Conservation (phyloP, 2,113 vertebrate species). For the Pomatostomus ruficeps region DNA sequence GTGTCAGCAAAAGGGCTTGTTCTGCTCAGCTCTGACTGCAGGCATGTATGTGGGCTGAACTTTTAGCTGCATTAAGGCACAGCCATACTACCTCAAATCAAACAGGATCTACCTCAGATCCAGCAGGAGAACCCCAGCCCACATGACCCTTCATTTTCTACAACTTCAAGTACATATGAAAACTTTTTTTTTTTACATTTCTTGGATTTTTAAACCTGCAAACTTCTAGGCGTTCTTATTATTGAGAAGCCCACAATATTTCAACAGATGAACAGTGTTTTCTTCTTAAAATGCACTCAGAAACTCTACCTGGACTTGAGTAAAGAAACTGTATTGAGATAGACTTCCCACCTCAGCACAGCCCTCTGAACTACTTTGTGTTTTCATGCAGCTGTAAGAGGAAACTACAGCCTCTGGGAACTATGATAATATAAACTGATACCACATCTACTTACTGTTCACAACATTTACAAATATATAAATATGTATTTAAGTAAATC, state of each 20-base stretch:
- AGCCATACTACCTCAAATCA: not conserved
- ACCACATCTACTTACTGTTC: not conserved
- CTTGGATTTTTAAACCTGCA: not conserved
- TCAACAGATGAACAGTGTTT: not conserved
- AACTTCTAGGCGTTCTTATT: not conserved
- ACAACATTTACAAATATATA: not conserved
- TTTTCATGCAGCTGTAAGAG: not conserved
- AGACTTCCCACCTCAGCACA: not conserved
- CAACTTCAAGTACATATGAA: not conserved
- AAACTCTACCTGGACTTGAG: not conserved
- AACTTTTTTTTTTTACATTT: not conserved
- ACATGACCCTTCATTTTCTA: not conserved
- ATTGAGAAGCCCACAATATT: not conserved
- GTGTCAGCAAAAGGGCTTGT: not conserved
- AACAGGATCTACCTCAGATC: not conserved
- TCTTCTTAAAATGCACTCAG: not conserved
- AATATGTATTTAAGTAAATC: not conserved
- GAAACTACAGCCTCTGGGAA: not conserved
- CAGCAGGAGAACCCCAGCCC: not conserved
- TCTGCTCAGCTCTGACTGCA: not conserved
- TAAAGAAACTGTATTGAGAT: not conserved
- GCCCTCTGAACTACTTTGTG: not conserved
- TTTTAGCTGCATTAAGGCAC: not conserved
- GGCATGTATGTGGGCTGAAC: fast-evolving
- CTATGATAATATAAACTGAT: not conserved